Evolutionary conservation across 2,888 invertebrate species (phyloP).

Genomic region (Schizaphis graminum): DNA sequence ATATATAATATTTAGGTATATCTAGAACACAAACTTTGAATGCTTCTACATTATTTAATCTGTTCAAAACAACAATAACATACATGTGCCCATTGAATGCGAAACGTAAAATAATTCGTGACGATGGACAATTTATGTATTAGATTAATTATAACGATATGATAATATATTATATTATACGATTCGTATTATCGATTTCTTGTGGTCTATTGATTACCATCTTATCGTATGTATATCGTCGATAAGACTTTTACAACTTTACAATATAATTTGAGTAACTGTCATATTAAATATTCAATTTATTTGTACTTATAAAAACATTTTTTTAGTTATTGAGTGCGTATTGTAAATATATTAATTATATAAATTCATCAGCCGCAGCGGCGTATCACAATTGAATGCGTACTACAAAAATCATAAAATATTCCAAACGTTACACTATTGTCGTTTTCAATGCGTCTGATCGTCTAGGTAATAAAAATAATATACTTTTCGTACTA

Average conservation of each 20-base stretch:
- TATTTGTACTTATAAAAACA: neutral
- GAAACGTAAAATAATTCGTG: neutral
- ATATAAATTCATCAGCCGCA: neutral
- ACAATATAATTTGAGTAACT: neutral
- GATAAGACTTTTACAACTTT: neutral
- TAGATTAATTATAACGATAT: neutral
- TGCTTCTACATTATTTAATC: neutral
- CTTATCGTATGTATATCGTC: neutral
- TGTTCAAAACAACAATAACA: neutral
- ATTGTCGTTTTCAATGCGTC: neutral
- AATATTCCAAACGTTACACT: neutral
- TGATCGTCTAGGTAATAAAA: neutral
- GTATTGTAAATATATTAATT: neutral
- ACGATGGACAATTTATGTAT: neutral
- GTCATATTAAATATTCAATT: neutral
- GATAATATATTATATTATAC: neutral
- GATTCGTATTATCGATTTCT: neutral
- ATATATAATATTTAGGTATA: neutral
- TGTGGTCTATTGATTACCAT: neutral
- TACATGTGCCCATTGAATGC: neutral
- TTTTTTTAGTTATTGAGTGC: neutral
- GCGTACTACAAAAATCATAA: neutral
- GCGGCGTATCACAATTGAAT: neutral
- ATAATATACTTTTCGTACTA: neutral
- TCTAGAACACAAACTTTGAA: neutral